These are phyloP conservation scores for Spodoptera litura DNA, from an alignment of 1,140 invertebrate species.

Conservation along the genomic window DNA sequence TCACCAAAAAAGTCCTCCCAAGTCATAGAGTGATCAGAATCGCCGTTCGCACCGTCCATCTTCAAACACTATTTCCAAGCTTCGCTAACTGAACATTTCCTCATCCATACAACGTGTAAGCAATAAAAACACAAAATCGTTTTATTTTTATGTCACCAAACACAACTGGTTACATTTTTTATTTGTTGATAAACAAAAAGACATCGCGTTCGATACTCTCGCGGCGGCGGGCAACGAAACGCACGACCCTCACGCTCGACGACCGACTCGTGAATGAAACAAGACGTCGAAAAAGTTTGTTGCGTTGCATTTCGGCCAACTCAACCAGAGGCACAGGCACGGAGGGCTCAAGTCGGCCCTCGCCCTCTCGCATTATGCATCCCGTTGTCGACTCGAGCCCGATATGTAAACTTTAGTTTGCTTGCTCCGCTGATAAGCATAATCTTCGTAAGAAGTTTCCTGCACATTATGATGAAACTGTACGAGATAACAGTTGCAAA, in stretches of 20 bases:
- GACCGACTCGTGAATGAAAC: slow-evolving; percentile 71
- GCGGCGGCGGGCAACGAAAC: slow-evolving; percentile 48
- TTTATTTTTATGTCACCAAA: slow-evolving; percentile 63
- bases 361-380: slow-evolving; percentile 2
- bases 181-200: slow-evolving; percentile 81
- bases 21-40: slow-evolving; percentile 86
- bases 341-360: not conserved
- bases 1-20: slow-evolving; percentile 86
- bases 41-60: slow-evolving; percentile 83
- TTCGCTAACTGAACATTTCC: slow-evolving; percentile 40
- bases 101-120: slow-evolving; percentile 51
- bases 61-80: slow-evolving; percentile 63
- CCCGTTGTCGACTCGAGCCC: not conserved
- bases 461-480: slow-evolving; percentile 31
- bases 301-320: slow-evolving; percentile 2
- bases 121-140: slow-evolving; percentile 60
- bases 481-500: slow-evolving; percentile 15
- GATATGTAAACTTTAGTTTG: slow-evolving; percentile 23
- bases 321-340: too few relatives aligned
- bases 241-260: slow-evolving; percentile 58
- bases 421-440: slow-evolving; percentile 37
- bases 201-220: slow-evolving; percentile 63
- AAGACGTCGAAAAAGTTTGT: slow-evolving; percentile 55
- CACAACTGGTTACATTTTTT: slow-evolving; percentile 64
- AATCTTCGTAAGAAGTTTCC: slow-evolving; percentile 44